Evolutionary conservation across 2,888 invertebrate genomes (phyloP).

Genomic region (Stenichneumon culpator): DNA sequence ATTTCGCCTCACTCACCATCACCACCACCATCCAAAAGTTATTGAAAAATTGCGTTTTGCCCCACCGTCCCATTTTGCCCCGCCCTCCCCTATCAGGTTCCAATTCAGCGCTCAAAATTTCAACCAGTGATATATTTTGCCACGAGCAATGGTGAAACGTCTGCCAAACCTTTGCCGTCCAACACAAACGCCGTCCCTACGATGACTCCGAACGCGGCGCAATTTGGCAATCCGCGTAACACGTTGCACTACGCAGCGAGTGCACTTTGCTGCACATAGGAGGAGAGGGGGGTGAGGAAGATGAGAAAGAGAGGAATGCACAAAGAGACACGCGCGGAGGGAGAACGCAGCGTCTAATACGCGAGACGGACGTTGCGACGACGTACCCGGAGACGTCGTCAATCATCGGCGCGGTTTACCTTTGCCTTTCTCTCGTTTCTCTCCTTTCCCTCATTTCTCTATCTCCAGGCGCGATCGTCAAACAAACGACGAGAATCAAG

Average conservation of each 20-base stretch:
- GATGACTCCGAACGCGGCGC: not conserved
- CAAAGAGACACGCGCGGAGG: slow-evolving; percentile 59
- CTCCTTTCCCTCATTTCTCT: slow-evolving; percentile 12
- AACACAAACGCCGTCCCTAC: not conserved
- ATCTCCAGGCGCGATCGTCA: slow-evolving; percentile 18
- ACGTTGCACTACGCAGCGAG: not conserved
- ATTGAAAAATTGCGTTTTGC: no score
- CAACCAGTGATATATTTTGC: no score
- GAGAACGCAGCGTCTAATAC: slow-evolving; percentile 52
- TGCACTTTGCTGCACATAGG: not conserved
- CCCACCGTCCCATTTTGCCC: no score
- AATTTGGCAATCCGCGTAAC: slow-evolving; percentile 30
- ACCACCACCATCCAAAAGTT: no score
- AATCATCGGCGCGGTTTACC: slow-evolving; percentile 65
- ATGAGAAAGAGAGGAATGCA: slow-evolving; percentile 46
- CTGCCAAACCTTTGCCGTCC: slow-evolving; percentile 23
- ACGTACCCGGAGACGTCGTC: slow-evolving; percentile 61
- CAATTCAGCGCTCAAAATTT: no score
- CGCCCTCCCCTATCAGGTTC: no score
- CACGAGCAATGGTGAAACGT: not conserved
- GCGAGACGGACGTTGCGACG: slow-evolving; percentile 59
- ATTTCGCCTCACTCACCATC: no score
- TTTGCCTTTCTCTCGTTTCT: slow-evolving; percentile 50
- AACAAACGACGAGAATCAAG: slow-evolving; percentile 25
- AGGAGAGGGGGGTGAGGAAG: slow-evolving; percentile 1